A percentile compares a stretch with the other conserved stretches of the same genome.
phyloP scores from a whole-genome alignment of 1,140 invertebrate species.

The Akabosia matsudoensis region DNA sequence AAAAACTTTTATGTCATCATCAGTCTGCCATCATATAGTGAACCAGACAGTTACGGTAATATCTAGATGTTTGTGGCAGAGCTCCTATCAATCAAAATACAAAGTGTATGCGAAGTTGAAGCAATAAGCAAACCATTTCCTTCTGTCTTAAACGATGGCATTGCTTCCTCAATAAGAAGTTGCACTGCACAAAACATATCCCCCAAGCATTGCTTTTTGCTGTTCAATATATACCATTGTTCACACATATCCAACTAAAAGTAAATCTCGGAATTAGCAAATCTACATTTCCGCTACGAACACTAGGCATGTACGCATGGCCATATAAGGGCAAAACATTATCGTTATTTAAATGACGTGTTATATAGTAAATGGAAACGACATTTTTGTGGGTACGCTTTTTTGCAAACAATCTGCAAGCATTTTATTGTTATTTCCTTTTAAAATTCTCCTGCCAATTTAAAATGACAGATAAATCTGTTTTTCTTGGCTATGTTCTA shows the following conservation, averaged over 20 bases:
- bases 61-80: background rate
- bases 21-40: background rate
- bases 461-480: background rate
- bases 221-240: too few species aligned
- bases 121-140: background rate
- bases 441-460: background rate
- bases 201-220: too few species aligned
- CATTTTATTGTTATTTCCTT: background rate
- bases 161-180: too few species aligned
- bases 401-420: background rate
- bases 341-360: too few species aligned
- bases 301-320: too few species aligned
- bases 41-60: too few species aligned
- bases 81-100: conserved; percentile 3
- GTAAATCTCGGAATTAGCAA: too few species aligned
- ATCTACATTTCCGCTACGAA: too few species aligned
- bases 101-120: background rate
- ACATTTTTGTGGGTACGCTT: background rate
- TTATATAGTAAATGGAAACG: too few species aligned
- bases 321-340: background rate
- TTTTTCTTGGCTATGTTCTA: background rate
- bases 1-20: conserved; percentile 11
- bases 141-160: too few species aligned
- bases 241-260: too few species aligned
- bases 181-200: too few species aligned